These are phyloP conservation scores for Agrenia bidenticulata DNA, from an alignment of 2,888 invertebrate genomes.

Conservation along the genomic window DNA sequence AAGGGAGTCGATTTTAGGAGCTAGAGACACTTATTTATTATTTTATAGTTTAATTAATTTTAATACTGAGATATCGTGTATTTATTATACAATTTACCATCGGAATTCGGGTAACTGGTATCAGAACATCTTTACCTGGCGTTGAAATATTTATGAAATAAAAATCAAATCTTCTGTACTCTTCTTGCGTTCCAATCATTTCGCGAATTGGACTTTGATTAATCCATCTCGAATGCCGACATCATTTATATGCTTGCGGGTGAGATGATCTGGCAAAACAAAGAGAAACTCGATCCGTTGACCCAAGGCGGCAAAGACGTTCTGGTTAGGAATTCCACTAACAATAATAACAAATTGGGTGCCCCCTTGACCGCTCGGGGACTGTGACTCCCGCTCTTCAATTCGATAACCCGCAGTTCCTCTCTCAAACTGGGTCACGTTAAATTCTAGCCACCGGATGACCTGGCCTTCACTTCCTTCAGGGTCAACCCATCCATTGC, in stretches of 20 bases:
- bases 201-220: conserved; percentile 9
- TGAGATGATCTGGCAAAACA: not conserved
- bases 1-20: too few species aligned
- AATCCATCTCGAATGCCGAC: not conserved
- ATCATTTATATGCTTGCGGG: not conserved
- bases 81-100: not conserved
- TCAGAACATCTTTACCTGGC: too few species aligned
- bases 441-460: not conserved
- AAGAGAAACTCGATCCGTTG: conserved; percentile 3
- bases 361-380: too few species aligned
- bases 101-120: not conserved
- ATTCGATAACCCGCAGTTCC: not conserved
- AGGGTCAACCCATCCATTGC: too few species aligned
- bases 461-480: too few species aligned
- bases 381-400: not conserved
- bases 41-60: not conserved
- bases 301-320: too few species aligned
- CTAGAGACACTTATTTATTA: not conserved
- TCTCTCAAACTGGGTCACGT: not conserved
- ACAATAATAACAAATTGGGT: not conserved
- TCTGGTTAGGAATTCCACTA: not conserved
- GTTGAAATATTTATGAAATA: not conserved
- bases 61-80: too few species aligned
- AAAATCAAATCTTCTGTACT: not conserved
- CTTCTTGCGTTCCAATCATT: not conserved